Percentiles rank a stretch among this genome's conserved stretches.
phyloP scores from a whole-genome alignment of 2,797 vertebrate species.

The Simalia tracyae region DNA sequence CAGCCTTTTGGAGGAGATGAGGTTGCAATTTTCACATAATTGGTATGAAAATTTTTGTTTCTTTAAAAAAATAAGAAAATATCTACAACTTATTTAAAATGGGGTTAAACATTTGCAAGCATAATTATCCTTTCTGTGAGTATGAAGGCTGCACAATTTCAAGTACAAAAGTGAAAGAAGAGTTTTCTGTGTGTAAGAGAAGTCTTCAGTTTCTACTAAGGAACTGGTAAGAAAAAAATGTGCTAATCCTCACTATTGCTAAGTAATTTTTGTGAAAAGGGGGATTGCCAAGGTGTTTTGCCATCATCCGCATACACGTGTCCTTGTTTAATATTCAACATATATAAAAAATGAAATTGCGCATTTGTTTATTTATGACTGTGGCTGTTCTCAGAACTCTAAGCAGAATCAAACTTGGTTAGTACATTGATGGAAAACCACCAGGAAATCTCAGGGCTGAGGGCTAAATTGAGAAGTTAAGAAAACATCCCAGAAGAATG shows the following conservation, averaged over 20 bases:
- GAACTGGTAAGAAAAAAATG: background rate
- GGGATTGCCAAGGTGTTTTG: background rate
- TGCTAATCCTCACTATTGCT: background rate
- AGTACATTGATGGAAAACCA: background rate
- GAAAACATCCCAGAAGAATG: background rate
- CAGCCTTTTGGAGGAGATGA: background rate
- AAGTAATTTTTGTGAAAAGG: background rate
- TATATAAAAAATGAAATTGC: background rate
- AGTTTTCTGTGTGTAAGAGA: background rate
- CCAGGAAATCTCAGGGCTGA: background rate
- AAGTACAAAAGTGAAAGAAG: background rate
- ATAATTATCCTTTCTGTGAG: background rate
- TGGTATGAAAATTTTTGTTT: background rate
- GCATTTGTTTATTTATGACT: background rate
- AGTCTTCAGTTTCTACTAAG: background rate
- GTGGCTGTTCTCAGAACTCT: background rate
- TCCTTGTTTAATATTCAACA: background rate
- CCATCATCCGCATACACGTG: background rate
- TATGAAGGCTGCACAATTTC: background rate
- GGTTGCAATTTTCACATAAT: background rate
- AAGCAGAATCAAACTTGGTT: background rate
- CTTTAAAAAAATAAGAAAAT: background rate
- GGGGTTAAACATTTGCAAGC: background rate
- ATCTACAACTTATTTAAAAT: background rate
- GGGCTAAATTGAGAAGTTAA: background rate